Evolutionary conservation across 2,888 invertebrate genomes (phyloP), one percentile per base, ranked within the genome.

Genomic region (Spisula subtruncata): DNA sequence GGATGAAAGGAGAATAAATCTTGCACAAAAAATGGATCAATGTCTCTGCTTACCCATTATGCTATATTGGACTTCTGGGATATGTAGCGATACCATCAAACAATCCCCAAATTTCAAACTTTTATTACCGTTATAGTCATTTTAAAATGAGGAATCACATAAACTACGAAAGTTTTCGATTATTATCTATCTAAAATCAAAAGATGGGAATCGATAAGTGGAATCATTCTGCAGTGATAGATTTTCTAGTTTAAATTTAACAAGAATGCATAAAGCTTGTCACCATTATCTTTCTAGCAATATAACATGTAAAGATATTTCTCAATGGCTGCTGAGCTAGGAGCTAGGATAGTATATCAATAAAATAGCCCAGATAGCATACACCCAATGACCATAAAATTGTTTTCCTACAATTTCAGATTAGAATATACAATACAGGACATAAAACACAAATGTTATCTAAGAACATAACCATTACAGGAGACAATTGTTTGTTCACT

Each of bases 311-410:
- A 66, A 66, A 66, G n/a, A 66, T 66, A 66, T 66, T 66, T 66
- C 41, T 25, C 60, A 25, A 35, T 29, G 20, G 20, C 83, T n/a
- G n/a, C n/a, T n/a, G n/a, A n/a, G n/a, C n/a, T n/a, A n/a, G n/a
- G n/a, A n/a, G n/a, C n/a, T n/a, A 83, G 83, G 83, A 83, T 60
- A 83, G 60, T 83, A 83, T 41, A 18, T 60, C n/a, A 60, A 83
- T 83, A 83, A 83, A 83, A 83, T 66, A 66, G 60, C n/a, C 25
- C n/a, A 66, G 60, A 66, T 66, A 66, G 60, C n/a, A 66, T n/a
- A 66, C 60, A 66, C 25, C 4, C 60, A 66, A 66, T 66, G 60
- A 66, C 60, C 60, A 66, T 66, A 66, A 66, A 66, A 66, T 25
- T 25, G 60, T 66, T 66, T 66, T 66, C 60, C 60, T 66, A 66